A percentile compares a stretch with the other conserved stretches of the same genome.
These are phyloP conservation scores for Sturnira hondurensis DNA, from an alignment of 2,113 vertebrate genomes.

Conservation along the genomic window DNA sequence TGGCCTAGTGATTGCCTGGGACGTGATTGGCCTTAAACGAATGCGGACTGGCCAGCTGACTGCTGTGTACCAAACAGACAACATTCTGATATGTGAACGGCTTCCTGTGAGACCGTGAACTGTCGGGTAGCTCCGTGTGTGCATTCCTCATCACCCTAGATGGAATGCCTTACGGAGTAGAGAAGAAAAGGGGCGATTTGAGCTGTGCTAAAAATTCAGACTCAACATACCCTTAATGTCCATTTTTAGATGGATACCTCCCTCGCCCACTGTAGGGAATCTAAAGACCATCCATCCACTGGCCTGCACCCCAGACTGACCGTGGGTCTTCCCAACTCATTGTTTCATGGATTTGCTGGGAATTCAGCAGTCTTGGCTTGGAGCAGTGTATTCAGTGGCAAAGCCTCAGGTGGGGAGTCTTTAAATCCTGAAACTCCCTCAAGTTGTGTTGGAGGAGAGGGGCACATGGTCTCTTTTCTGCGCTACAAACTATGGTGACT, in stretches of 20 bases:
- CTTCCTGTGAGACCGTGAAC: not conserved
- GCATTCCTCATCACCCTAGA: not conserved
- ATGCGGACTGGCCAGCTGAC: not conserved
- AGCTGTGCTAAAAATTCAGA: not conserved
- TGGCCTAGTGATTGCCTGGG: not conserved
- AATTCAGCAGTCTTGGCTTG: not conserved
- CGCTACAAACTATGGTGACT: not conserved
- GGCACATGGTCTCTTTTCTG: not conserved
- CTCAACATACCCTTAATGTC: not conserved
- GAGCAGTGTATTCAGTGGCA: not conserved
- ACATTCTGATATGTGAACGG: not conserved
- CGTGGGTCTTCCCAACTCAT: not conserved
- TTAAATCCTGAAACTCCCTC: not conserved
- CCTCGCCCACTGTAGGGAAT: not conserved
- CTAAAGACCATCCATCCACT: not conserved
- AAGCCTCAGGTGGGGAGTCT: not conserved
- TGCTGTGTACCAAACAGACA: not conserved
- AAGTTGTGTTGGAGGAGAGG: not conserved
- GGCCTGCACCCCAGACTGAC: not conserved
- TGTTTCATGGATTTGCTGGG: not conserved
- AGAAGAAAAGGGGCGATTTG: not conserved
- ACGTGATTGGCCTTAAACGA: not conserved
- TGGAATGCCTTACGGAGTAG: not conserved
- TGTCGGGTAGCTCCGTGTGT: too few species aligned
- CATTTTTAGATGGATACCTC: not conserved